Evolutionary conservation across 2,797 vertebrate species (phyloP), one percentile per base, ranked within the genome.

Genomic region (Hipposideros larvatus): DNA sequence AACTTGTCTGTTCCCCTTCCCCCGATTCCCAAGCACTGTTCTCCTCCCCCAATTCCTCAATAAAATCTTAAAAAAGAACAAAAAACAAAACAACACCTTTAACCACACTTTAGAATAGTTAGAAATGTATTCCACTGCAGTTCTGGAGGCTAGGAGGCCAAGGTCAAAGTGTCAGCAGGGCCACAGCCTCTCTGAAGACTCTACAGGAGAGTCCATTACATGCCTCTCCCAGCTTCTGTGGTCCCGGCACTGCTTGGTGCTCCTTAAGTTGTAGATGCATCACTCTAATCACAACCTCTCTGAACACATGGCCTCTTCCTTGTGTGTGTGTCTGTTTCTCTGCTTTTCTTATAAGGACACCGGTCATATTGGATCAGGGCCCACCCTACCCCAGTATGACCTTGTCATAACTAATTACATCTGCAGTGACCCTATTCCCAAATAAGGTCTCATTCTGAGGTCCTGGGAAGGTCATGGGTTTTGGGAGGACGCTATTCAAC

Each of bases 171-270:
- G 9, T 28, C 51, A 9, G 15, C 41, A 10, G 75, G 18, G 61
- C 5, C 22, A 0, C 22, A 5, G 16, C 11, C 4, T 34, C n/a
- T 43, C 48, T 18, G 73, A 51, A 24, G 57, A 0, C 11, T 26
- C 37, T 15, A 26, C 41, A 28, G 86, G 18, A 80, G 16, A 4
- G 5, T 59, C 2, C n/a, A 16, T 5, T 24, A 14, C 31, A 15
- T 0, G 16, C 28, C 11, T 19, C 46, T 63, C 14, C 28, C 1
- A 31, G 51, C 14, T 37, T 37, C 24, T 2, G 0, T 15, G 15
- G 16, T 46, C 1, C 15, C 5, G 0, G 24, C 1, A 10, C 4
- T 7, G 51, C 43, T n/a, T 13, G 18, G 19, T 2, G 7, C 16
- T 63, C 19, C 43, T 87, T 28, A 9, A 18, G 6, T 8, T 37